Conservation (phyloP, 2,113 vertebrate species). For the Oxyruncus cristatus region DNA sequence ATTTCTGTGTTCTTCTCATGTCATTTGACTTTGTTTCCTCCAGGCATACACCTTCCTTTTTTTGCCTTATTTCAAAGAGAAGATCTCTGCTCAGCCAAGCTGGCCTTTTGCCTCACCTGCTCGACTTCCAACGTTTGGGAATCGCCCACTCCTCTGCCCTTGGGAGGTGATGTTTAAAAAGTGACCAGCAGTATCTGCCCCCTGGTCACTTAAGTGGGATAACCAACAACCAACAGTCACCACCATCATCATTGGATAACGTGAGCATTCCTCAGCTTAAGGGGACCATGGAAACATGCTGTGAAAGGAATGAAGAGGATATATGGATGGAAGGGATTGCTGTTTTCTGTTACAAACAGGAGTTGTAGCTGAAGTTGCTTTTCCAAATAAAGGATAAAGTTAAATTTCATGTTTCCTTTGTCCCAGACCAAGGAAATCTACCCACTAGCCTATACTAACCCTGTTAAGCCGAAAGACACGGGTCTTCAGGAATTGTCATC, state of each 20-base stretch:
- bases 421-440: background rate
- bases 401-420: background rate
- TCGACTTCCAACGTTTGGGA: background rate
- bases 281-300: background rate
- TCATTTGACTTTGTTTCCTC: background rate
- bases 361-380: background rate
- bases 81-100: background rate
- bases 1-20: background rate
- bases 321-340: background rate
- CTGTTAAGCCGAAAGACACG: rapidly evolving
- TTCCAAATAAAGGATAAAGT: background rate
- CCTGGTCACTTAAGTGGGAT: background rate
- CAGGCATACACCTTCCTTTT: background rate
- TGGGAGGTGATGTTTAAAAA: background rate
- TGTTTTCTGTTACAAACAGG: background rate
- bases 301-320: background rate
- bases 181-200: background rate
- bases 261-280: background rate
- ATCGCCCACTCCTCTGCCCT: background rate
- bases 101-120: background rate
- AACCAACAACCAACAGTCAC: background rate
- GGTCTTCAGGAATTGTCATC: background rate
- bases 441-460: background rate
- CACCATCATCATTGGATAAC: background rate
- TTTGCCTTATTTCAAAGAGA: background rate